Evolutionary conservation across 2,113 vertebrate species (phyloP), one percentile per base, ranked within the genome.

Genomic region (Hipposideros armiger): DNA sequence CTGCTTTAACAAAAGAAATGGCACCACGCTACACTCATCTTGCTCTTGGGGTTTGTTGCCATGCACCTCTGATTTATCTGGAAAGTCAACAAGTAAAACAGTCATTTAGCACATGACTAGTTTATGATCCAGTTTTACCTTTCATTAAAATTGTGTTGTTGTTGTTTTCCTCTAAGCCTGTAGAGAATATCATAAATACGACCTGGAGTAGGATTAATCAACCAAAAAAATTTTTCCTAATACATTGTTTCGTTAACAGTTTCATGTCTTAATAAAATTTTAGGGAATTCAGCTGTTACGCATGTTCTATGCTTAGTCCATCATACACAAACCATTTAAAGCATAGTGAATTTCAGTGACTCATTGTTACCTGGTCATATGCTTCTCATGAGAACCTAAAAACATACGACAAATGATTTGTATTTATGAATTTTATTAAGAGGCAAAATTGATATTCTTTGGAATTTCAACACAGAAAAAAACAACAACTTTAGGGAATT

Each of bases 1-100:
- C 85, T 92, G 19, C 81, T 97, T 92, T 95, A 97, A 87, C 70
- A 58, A 78, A 95, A 98, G 77, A 98, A 98, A 98, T 84, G 93
- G 60, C 78, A 19, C 67, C 77, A 11, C 74, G 6, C 64, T 40
- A 66, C 42, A 2, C 42, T 94, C 30, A 42, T 84, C 85, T 77
- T 62, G 36, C 80, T 72, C 47, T 42, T 91, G 73, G 80, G 62
- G 64, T 90, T 97, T 98, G 47, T 90, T 96, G 69, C 11, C 70
- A 3, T 11, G 80, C 28, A 64, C 40, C 60, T 96, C 90, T 90
- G 94, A 97, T 98, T 98, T 97, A 97, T 95, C 28, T 96, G 66
- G 62, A 96, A 97, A 97, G 40, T 54, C 97, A 96, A 85, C 77
- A 97, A 87, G 76, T 94, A 92, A 97, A 98, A 97, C 42, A 76